Base-by-base conservation (phyloP, 1,140 invertebrate species). In the Camponotus pennsylvanicus region DNA sequence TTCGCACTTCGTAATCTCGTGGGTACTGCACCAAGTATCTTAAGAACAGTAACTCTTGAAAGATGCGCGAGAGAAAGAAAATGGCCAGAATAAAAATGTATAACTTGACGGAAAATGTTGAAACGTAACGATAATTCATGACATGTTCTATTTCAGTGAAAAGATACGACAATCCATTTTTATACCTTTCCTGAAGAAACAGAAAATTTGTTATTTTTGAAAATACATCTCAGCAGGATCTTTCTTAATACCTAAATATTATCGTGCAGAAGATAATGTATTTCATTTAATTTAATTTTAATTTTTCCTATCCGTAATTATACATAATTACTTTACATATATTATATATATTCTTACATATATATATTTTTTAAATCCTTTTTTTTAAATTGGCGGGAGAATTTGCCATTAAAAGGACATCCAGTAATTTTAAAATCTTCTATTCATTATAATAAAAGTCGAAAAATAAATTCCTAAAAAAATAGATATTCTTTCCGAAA, bases 111-210 rank as follows among this genome's bases (percentile, higher is more conserved):
- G 77, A 70, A 80, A 70, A 49, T 66, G 77, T 42, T 34, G 45
- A 64, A 80, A 80, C 27, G 77, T 80, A 70, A 80, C 45, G 77
- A 80, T 79, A 79, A 79, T 80, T 80, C 77, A 80, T 80, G 45
- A 80, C 27, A 78, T 9, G 34, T 57, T 70, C 77, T 27, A 70
- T 64, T 80, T 80, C 42, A 49, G 61, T 69, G 64, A 40, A 80
- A 70, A 70, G 77, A 80, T 80, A 80, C 64, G 18, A 61, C 37
- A 15, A 55, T 80, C 64, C 45, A 80, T 80, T 52, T 49, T 80
- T 80, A 80, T 69, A 42, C 21, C 49, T 70, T 27, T 11, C 21
- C 15, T 40, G 69, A 80, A 70, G 64, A 55, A 57, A 80, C 45
- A 42, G 5, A 5, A 80, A 80, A 80, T 80, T 64, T 70, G 42